Percentiles rank a stretch among this genome's conserved stretches.
Evolutionary conservation across 2,888 invertebrate species (phyloP).

Genomic region (Sturmia bella): DNA sequence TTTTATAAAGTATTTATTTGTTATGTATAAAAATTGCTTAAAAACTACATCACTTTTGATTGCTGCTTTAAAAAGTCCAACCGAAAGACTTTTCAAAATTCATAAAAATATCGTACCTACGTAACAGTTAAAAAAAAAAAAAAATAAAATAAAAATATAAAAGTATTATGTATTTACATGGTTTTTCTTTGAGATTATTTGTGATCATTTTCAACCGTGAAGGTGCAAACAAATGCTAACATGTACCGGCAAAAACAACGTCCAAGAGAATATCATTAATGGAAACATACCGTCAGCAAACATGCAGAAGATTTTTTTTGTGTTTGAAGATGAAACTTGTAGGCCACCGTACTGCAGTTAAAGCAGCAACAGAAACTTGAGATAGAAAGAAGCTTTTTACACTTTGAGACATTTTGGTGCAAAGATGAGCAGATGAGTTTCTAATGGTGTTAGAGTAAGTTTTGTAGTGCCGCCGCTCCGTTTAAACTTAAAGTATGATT

Average conservation of each 20-base stretch:
- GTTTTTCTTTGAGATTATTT: conserved; percentile 65
- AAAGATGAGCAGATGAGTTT: background rate
- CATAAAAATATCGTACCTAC: conserved; percentile 45
- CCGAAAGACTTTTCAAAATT: conserved; percentile 67
- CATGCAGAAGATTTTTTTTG: conserved; percentile 10
- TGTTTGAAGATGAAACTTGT: conserved; percentile 14
- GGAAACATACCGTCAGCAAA: conserved; percentile 40
- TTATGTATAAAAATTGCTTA: conserved; percentile 73
- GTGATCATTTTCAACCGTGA: conserved; percentile 55
- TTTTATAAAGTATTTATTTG: conserved; percentile 68
- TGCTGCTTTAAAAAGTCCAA: conserved; percentile 74
- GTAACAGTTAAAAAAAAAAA: conserved; percentile 48
- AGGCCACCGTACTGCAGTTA: background rate
- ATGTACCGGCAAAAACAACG: conserved; percentile 61
- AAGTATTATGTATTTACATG: conserved; percentile 65
- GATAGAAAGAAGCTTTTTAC: background rate
- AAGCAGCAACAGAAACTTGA: background rate
- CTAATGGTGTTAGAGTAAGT: conserved; percentile 75
- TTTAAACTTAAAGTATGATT: conserved; percentile 78
- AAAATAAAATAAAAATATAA: conserved; percentile 39
- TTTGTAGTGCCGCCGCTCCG: conserved; percentile 78
- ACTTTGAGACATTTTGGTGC: background rate
- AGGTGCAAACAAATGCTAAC: conserved; percentile 66
- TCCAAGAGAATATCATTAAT: conserved; percentile 25
- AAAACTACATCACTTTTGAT: conserved; percentile 81